Base-by-base conservation (phyloP, 2,797 vertebrate genomes). In the Cheirogaleus major region DNA sequence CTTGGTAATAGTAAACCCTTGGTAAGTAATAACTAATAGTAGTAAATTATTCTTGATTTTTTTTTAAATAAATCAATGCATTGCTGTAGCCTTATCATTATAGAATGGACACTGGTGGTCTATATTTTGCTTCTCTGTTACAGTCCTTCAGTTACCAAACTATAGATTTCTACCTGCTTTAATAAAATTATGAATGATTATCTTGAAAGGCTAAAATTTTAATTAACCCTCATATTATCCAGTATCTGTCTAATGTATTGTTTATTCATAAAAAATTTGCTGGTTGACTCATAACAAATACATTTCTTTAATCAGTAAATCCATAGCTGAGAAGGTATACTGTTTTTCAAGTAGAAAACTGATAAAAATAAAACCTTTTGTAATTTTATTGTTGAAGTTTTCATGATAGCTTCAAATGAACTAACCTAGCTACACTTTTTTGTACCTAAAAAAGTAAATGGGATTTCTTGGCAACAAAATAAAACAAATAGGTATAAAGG, bases 331-430 rank as follows among this genome's bases (percentile, higher is more conserved):
- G 48, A 78, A 72, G 38, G 4, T 55, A 41, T 2, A 35, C 30
- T 23, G 63, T 82, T 89, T 93, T 87, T 83, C 50, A 92, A 35
- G 61, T 43, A 8, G n/a, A 89, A 81, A 88, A 23, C 30, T 81
- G 65, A 88, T 95, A 38, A 83, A 63, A 91, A 73, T 48, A 76
- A 88, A 84, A 76, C 32, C 11, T 87, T 83, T 78, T 25, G 3
- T 55, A 73, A 63, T 93, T 91, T 89, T 80, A 35, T 50, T 86
- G 25, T 14, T 72, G 14, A 82, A 65, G 38, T 84, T 94, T 91
- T 65, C n/a, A 15, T 84, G 80, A 82, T 59, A 73, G 20, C 91
- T 89, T 95, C 75, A 89, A 87, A 35, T 81, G 52, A 87, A 96
- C 63, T 88, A 41, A 38, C 27, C 48, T n/a, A 22, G 13, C 67